Conservation (phyloP, 2,888 invertebrate species). For the Lasioglossum leucozonium region DNA sequence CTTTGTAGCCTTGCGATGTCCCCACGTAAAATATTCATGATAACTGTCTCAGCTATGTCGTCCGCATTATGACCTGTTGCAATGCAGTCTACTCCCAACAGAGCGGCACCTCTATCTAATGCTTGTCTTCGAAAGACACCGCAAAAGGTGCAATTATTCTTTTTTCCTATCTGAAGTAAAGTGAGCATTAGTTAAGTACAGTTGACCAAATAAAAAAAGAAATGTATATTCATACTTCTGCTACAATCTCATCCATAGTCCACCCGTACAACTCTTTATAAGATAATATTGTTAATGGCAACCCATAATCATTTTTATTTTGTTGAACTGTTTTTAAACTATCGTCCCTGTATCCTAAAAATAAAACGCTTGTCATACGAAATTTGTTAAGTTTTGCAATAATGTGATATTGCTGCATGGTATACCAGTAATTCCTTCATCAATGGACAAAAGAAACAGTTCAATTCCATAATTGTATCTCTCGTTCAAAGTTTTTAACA, state of each 20-base stretch:
- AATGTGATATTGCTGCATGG: neutral
- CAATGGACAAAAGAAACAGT: conserved; percentile 96
- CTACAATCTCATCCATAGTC: conserved; percentile 99
- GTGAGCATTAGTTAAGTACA: conserved; percentile 14
- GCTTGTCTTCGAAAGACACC: conserved; percentile 98
- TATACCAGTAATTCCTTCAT: conserved; percentile 97
- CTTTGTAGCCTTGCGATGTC: conserved; percentile 97
- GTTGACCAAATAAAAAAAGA: neutral
- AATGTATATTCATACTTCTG: conserved; percentile 86
- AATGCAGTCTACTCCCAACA: conserved; percentile 95
- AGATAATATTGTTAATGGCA: conserved; percentile 97
- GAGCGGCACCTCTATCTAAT: conserved; percentile 95
- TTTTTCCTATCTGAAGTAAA: conserved; percentile 88
- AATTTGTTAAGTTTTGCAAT: neutral
- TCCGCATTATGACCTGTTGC: conserved; percentile 99
- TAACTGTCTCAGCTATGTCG: conserved; percentile 99
- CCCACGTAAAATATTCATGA: conserved; percentile 98
- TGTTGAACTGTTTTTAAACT: conserved; percentile 98
- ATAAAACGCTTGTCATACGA: conserved; percentile 19
- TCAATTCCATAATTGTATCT: conserved; percentile 95
- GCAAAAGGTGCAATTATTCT: conserved; percentile 99
- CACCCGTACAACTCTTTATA: conserved; percentile 99
- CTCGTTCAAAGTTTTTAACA: conserved; percentile 95
- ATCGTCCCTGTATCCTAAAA: conserved; percentile 94
- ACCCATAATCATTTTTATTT: conserved; percentile 96